Conservation (phyloP, 2,797 vertebrate species). For the Ptychobarbus kaznakovi region DNA sequence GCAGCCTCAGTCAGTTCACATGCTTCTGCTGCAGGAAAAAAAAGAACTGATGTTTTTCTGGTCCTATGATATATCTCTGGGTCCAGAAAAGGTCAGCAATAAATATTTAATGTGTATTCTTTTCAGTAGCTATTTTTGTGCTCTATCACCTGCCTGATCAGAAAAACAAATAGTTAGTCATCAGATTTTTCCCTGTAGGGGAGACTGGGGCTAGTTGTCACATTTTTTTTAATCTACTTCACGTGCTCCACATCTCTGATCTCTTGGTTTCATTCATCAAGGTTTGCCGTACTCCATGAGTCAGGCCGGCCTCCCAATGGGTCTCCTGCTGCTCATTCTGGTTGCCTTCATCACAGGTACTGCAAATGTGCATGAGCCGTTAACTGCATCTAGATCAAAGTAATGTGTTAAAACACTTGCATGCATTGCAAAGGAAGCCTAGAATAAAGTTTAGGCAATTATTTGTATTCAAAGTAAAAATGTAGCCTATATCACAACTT, state of each 20-base stretch:
- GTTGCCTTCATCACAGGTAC: conserved; percentile 88
- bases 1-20: conserved; percentile 36
- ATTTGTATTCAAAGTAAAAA: neutral
- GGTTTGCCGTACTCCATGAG: conserved; percentile 93
- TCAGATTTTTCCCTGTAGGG: neutral
- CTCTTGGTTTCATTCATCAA: conserved; percentile 64
- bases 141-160: neutral
- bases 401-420: neutral
- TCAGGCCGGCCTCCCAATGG: conserved; percentile 93
- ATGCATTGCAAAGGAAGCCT: neutral
- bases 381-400: neutral
- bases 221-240: neutral
- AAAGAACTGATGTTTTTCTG: neutral
- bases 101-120: neutral
- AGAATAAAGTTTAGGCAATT: neutral
- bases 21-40: conserved; percentile 3
- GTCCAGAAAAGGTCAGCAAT: neutral
- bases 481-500: neutral
- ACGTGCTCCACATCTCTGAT: neutral
- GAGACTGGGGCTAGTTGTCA: neutral
- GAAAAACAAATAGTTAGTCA: too few relatives aligned
- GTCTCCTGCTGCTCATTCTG: conserved; percentile 85
- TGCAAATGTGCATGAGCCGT: neutral
- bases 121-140: neutral
- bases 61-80: neutral